phyloP scores from a whole-genome alignment of 2,888 invertebrate genomes.

The Pseudococcus viburni region DNA sequence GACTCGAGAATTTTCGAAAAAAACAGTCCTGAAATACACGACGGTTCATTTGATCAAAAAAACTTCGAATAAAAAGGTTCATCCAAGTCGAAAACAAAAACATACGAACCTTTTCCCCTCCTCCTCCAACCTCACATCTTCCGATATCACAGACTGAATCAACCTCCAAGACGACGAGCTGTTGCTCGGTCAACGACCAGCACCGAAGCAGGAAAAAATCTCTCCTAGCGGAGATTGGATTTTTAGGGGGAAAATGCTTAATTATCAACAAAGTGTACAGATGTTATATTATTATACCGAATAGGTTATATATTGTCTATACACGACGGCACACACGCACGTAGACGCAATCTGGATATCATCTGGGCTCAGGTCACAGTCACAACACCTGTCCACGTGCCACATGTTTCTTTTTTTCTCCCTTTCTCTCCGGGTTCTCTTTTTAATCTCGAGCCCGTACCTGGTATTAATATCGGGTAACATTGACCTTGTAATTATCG shows the following conservation, averaged over 20 bases:
- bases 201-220: background rate
- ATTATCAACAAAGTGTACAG: slow-evolving; percentile 47
- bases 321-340: slow-evolving; percentile 24
- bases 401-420: slow-evolving; percentile 61
- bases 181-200: slow-evolving; percentile 19
- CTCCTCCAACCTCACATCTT: background rate
- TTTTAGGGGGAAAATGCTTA: slow-evolving; percentile 13
- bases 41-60: background rate
- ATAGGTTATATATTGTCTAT: slow-evolving; percentile 20
- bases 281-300: slow-evolving; percentile 11
- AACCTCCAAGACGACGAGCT: background rate
- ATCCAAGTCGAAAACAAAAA: background rate
- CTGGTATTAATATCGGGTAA: slow-evolving; percentile 48
- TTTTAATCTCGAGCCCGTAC: background rate
- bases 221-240: background rate
- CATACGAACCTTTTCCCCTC: background rate
- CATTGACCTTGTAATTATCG: slow-evolving; percentile 66
- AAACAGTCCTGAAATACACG: too few relatives aligned
- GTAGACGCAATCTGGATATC: slow-evolving; percentile 64
- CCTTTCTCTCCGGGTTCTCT: background rate
- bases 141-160: background rate
- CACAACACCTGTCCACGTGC: slow-evolving; percentile 67
- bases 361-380: slow-evolving; percentile 65
- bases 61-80: background rate
- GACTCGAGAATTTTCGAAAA: too few relatives aligned